Evolutionary conservation across 2,113 vertebrate species (phyloP).

Genomic region (Propithecus coquereli): DNA sequence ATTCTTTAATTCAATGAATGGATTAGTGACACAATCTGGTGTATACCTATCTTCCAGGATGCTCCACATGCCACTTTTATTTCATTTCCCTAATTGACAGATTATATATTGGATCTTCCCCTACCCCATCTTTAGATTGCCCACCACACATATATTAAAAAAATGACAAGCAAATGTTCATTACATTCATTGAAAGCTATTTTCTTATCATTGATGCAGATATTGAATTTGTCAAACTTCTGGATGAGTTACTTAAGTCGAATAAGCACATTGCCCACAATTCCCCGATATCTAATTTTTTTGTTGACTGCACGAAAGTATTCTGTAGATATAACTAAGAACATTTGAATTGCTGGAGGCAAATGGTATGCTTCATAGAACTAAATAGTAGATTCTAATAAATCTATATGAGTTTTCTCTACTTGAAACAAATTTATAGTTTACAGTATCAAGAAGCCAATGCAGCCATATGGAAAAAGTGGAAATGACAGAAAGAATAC

Average conservation of each 20-base stretch:
- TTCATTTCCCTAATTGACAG: background rate
- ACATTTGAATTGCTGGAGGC: background rate
- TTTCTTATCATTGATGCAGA: background rate
- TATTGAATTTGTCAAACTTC: background rate
- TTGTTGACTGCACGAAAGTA: background rate
- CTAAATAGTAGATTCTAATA: background rate
- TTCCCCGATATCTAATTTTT: background rate
- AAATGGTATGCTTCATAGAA: background rate
- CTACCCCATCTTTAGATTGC: background rate
- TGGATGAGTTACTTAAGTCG: background rate
- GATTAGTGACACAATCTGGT: background rate
- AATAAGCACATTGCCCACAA: background rate
- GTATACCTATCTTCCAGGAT: background rate
- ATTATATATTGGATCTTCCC: background rate
- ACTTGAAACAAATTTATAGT: background rate
- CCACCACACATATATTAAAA: background rate
- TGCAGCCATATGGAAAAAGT: background rate
- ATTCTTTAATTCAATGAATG: background rate
- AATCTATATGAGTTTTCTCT: background rate
- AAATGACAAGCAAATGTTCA: background rate
- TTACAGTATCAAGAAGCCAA: background rate
- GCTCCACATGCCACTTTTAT: background rate
- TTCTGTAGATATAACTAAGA: background rate
- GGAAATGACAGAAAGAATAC: slow-evolving; percentile 25
- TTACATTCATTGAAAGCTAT: background rate